A percentile compares a stretch with the other conserved stretches of the same genome.
Conservation (phyloP, 2,113 vertebrate genomes). For the Nicator chloris region DNA sequence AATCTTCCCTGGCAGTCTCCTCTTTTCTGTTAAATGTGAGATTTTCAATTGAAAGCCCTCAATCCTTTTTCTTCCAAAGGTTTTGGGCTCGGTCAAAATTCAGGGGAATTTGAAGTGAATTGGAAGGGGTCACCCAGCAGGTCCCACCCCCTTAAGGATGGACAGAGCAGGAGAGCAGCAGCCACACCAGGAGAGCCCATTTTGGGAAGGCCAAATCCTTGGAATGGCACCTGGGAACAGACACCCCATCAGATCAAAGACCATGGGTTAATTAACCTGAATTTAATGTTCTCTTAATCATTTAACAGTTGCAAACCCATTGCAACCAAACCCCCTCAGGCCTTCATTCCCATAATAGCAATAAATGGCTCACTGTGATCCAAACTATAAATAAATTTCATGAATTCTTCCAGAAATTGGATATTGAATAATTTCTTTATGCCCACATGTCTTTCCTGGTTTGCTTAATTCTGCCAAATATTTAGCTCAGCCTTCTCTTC, state of each 20-base stretch:
- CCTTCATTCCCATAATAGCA: conserved; percentile 1
- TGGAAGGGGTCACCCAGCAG: neutral
- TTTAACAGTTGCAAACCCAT: neutral
- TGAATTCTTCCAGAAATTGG: conserved; percentile 52
- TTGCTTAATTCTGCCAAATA: conserved; percentile 65
- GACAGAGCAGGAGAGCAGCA: neutral
- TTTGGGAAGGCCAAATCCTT: neutral
- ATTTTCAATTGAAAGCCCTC: neutral
- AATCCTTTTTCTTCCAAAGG: neutral
- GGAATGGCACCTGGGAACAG: neutral
- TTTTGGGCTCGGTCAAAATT: neutral
- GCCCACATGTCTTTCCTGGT: conserved; percentile 47
- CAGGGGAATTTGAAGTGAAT: neutral
- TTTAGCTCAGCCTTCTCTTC: conserved; percentile 50
- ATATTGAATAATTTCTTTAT: conserved; percentile 60
- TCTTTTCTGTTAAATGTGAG: neutral
- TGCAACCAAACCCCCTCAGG: neutral
- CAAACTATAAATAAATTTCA: conserved; percentile 41
- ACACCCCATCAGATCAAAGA: fast-evolving
- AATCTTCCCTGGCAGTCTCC: neutral
- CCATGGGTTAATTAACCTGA: neutral
- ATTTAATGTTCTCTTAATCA: neutral
- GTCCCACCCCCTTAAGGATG: too few relatives aligned
- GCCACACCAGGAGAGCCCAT: neutral
- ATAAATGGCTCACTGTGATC: conserved; percentile 34